Percentiles rank a stretch among this genome's conserved stretches.
These are phyloP conservation scores for Rhagonycha lutea DNA, from an alignment of 2,888 invertebrate species.

Conservation along the genomic window DNA sequence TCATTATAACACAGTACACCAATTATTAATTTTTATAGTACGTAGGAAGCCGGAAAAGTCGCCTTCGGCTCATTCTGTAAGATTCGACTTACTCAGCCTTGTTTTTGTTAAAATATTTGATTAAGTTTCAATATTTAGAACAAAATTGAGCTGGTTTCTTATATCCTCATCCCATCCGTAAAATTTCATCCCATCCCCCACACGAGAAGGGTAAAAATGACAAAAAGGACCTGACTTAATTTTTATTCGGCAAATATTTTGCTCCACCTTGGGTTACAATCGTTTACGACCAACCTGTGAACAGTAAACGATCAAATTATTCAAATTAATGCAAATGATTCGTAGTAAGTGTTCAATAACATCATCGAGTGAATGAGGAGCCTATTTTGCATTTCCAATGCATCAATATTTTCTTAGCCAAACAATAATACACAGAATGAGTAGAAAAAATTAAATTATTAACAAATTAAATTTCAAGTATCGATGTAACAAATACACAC, in stretches of 20 bases:
- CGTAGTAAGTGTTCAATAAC: background rate
- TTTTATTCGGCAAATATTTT: background rate
- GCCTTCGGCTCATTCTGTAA: no score
- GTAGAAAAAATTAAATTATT: background rate
- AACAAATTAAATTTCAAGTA: background rate
- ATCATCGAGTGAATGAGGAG: background rate
- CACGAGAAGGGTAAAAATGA: no score
- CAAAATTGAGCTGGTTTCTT: no score
- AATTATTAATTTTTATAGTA: no score
- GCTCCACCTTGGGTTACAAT: background rate
- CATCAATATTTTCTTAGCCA: background rate
- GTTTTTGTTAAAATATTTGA: no score
- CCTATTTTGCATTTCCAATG: background rate
- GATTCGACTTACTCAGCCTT: no score
- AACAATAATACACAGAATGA: background rate
- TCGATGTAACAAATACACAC: background rate
- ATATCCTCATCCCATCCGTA: no score
- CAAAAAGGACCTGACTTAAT: no score
- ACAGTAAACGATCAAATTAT: background rate
- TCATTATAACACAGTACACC: no score
- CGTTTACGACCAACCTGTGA: background rate
- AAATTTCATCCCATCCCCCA: no score
- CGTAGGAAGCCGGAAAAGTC: no score
- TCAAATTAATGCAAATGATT: background rate
- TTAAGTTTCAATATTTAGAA: no score